phyloP scores from a whole-genome alignment of 2,113 vertebrate species.

The Dasyornis broadbenti region DNA sequence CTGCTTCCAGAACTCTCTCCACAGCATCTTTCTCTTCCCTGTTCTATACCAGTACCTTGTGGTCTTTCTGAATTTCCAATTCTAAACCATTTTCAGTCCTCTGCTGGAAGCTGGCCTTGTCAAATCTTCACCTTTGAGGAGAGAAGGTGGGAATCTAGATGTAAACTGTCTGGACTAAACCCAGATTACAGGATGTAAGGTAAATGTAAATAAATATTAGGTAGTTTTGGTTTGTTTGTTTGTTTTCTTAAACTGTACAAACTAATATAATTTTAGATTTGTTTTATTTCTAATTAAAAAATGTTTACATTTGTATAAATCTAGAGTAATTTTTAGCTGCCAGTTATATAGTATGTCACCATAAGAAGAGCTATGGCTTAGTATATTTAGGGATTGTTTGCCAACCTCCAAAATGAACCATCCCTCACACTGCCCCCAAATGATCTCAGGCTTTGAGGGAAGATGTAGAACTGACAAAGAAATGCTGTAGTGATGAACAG shows the following conservation, averaged over 20 bases:
- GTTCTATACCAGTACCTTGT: background rate
- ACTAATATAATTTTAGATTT: background rate
- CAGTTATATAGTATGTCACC: background rate
- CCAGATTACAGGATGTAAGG: background rate
- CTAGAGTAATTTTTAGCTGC: background rate
- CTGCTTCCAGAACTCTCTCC: background rate
- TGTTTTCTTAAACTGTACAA: background rate
- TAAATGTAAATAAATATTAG: background rate
- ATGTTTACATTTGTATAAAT: background rate
- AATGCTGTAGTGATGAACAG: background rate
- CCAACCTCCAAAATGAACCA: background rate
- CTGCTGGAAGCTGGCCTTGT: background rate
- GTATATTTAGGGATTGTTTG: background rate
- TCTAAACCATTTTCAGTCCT: background rate
- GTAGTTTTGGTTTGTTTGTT: fast-evolving
- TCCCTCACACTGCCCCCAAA: fast-evolving
- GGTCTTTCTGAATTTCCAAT: background rate
- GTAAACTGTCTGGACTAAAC: background rate
- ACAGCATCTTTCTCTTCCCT: background rate
- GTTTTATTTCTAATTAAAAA: background rate
- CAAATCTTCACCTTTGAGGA: background rate
- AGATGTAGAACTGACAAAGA: background rate
- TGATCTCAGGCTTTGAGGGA: background rate
- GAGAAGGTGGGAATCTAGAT: background rate
- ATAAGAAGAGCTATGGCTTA: background rate